A percentile compares a stretch with the other conserved stretches of the same genome.
These are phyloP conservation scores for Thamnophis sirtalis DNA, from an alignment of 2,113 vertebrate species.

Conservation along the genomic window DNA sequence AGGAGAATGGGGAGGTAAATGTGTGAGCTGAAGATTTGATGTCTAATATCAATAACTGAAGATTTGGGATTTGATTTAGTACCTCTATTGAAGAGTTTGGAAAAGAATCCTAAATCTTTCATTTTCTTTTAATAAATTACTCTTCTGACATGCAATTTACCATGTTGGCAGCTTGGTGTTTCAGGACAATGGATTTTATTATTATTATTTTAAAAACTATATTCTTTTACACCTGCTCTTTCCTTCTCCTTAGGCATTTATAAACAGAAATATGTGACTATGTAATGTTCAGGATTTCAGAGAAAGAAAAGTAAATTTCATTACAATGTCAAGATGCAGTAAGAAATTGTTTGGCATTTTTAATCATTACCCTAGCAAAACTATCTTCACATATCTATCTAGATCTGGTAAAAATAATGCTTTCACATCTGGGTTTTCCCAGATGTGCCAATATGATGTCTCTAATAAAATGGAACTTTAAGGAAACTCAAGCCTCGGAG, in stretches of 20 bases:
- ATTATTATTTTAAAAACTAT: not conserved
- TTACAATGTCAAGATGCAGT: conserved; percentile 10
- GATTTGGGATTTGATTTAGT: conserved; percentile 73
- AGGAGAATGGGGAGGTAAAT: conserved; percentile 59
- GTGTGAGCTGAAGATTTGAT: conserved; percentile 57
- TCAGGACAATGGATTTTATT: conserved; percentile 59
- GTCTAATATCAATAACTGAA: conserved; percentile 66
- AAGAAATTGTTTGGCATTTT: conserved; percentile 13
- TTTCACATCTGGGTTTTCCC: no score
- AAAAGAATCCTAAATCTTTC: conserved; percentile 60
- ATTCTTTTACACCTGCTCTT: conserved; percentile 34
- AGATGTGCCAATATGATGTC: no score
- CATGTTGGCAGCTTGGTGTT: conserved; percentile 66
- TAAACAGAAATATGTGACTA: conserved; percentile 53
- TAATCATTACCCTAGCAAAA: conserved; percentile 4
- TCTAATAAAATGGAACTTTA: no score
- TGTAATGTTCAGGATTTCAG: conserved; percentile 44
- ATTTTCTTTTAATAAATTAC: conserved; percentile 73
- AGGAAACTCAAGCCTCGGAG: no score
- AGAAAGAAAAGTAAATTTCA: conserved; percentile 37
- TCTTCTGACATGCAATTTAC: conserved; percentile 62
- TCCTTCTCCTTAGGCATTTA: conserved; percentile 48
- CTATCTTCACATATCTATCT: not conserved
- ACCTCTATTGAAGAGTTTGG: conserved; percentile 55
- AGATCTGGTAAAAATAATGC: conserved; percentile 4